Conservation (phyloP, 2,888 invertebrate species). For the Glyphotaelius pellucidus region DNA sequence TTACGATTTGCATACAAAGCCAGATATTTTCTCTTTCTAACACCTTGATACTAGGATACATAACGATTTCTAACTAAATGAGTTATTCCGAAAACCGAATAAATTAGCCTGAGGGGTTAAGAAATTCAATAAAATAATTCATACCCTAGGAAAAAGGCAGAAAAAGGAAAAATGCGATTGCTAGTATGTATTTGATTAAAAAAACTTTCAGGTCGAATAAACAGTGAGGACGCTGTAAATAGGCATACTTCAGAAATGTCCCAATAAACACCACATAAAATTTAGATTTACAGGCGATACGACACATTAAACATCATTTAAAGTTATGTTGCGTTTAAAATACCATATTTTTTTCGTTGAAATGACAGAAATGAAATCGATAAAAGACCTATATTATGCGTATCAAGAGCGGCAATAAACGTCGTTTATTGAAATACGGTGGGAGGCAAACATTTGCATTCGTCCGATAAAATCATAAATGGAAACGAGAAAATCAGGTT, state of each 20-base stretch:
- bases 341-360: not conserved
- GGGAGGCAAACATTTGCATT: slow-evolving; percentile 28
- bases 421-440: slow-evolving; percentile 6
- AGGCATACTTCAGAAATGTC: not conserved
- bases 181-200: not conserved
- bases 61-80: no score
- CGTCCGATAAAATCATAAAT: slow-evolving; percentile 23
- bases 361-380: slow-evolving; percentile 23
- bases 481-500: slow-evolving; percentile 42
- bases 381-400: not conserved
- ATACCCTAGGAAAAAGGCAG: not conserved
- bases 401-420: not conserved
- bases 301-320: not conserved
- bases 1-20: no score
- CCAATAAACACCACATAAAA: not conserved
- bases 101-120: no score
- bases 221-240: not conserved
- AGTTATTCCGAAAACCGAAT: no score
- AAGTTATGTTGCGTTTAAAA: not conserved
- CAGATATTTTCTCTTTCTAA: no score
- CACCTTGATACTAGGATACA: no score
- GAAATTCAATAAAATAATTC: no score
- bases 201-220: not conserved
- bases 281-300: not conserved
- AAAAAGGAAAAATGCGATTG: not conserved